These are phyloP conservation scores for Pantherophis alleghaniensis DNA, from an alignment of 2,797 vertebrate species.

Conservation along the genomic window DNA sequence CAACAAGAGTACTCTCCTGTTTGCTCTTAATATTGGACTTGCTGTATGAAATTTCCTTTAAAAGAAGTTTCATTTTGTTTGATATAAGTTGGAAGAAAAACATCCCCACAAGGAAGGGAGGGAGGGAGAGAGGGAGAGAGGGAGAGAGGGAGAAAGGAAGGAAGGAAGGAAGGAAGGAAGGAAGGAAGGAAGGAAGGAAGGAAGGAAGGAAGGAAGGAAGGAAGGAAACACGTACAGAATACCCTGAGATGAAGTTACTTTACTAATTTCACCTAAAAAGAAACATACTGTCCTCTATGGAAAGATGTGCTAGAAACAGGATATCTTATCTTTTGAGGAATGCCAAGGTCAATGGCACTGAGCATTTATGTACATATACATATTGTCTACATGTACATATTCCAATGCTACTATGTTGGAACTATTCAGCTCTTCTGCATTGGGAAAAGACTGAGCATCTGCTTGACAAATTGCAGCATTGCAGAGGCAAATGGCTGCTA, in stretches of 20 bases:
- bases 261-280: neutral
- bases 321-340: constrained; percentile 10
- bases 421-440: neutral
- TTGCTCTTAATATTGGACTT: neutral
- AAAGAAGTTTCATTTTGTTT: neutral
- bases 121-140: neutral
- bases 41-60: neutral
- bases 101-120: neutral
- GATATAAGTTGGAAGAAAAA: neutral
- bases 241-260: neutral
- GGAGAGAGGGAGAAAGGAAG: too few species aligned
- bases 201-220: neutral
- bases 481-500: neutral
- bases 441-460: neutral
- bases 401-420: neutral
- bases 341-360: neutral
- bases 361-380: neutral
- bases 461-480: neutral
- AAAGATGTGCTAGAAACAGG: neutral
- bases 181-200: neutral
- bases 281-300: neutral
- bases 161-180: neutral
- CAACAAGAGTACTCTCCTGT: neutral
- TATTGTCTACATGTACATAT: neutral
- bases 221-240: neutral